Evolutionary conservation across 2,797 vertebrate species (phyloP).

Genomic region (Dipus sagitta): DNA sequence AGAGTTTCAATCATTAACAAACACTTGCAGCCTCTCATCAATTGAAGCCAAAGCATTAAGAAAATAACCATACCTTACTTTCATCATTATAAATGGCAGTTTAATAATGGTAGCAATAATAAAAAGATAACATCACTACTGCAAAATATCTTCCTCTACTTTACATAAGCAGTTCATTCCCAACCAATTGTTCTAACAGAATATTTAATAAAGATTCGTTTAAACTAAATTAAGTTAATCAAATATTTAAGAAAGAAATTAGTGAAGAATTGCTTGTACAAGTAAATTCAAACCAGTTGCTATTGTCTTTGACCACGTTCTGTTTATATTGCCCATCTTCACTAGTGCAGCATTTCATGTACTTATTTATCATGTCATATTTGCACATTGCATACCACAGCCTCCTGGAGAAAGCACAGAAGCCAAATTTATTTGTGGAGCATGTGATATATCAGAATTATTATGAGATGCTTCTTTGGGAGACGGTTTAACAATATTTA

Average conservation of each 20-base stretch:
- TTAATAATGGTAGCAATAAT: neutral
- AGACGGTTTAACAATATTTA: neutral
- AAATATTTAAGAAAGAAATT: conserved; percentile 36
- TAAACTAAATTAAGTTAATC: conserved; percentile 51
- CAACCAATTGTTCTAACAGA: conserved; percentile 27
- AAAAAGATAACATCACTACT: neutral
- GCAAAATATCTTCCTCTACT: conserved; percentile 25
- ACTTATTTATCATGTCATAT: neutral
- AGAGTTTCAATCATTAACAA: rapidly evolving
- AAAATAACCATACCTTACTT: neutral
- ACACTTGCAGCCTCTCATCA: neutral
- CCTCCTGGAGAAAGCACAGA: neutral
- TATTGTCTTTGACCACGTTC: neutral
- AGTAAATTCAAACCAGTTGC: neutral
- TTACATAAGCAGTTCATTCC: conserved; percentile 51
- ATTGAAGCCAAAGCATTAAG: neutral
- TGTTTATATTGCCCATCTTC: neutral
- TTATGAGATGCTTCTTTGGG: neutral
- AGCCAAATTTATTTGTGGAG: neutral
- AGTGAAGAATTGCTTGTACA: neutral
- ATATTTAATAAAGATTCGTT: neutral
- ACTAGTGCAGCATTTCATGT: neutral
- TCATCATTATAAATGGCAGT: neutral
- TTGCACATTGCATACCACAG: neutral
- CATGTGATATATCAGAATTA: neutral